Conservation (phyloP, 1,140 invertebrate genomes). For the Pogonomyrmex barbatus region DNA sequence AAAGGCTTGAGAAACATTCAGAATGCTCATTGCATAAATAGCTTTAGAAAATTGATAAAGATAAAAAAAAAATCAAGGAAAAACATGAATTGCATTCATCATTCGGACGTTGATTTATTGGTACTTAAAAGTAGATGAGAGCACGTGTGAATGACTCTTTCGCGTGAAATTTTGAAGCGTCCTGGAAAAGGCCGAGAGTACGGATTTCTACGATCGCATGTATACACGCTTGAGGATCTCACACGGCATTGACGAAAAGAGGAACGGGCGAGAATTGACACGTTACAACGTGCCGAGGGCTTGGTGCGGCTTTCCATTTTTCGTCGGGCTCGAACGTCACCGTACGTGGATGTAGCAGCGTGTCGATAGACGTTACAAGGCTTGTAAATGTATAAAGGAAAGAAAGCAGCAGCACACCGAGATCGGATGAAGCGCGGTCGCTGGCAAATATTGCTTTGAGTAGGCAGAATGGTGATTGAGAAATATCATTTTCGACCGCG, state of each 20-base stretch:
- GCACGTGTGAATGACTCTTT: not conserved
- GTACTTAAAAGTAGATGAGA: too few relatives aligned
- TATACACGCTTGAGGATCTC: conserved; percentile 32
- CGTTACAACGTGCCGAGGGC: not conserved
- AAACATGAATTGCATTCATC: not conserved
- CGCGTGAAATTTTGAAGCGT: conserved; percentile 19
- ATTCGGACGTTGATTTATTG: not conserved
- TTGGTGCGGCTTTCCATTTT: conserved; percentile 67
- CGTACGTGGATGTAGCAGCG: not conserved
- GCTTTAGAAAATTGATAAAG: not conserved
- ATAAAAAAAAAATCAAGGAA: not conserved
- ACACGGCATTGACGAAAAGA: conserved; percentile 20
- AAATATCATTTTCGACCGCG: conserved; percentile 35
- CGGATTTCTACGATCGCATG: not conserved
- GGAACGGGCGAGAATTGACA: conserved; percentile 1
- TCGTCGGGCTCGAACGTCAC: conserved; percentile 28
- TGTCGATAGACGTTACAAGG: conserved; percentile 41
- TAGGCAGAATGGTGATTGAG: not conserved
- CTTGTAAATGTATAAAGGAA: conserved; percentile 66
- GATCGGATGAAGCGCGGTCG: not conserved
- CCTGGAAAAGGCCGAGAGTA: not conserved
- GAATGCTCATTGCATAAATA: not conserved
- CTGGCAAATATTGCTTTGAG: conserved; percentile 34
- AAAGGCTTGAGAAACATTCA: not conserved
- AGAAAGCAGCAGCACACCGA: conserved; percentile 17